These are phyloP conservation scores for Trididemnum miniatum DNA, from an alignment of 23 tunicate genomes.

Conservation along the genomic window DNA sequence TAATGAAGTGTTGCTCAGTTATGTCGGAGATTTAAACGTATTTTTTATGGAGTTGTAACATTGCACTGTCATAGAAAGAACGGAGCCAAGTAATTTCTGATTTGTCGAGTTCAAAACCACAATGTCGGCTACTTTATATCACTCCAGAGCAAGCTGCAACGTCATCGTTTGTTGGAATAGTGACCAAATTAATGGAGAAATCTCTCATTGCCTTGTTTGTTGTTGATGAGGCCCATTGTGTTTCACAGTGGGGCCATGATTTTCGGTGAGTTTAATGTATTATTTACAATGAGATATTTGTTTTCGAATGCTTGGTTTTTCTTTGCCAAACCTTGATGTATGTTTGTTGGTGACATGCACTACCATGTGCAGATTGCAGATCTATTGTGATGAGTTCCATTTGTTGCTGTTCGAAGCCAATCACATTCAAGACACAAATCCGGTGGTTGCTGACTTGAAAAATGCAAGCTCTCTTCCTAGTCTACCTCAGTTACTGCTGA, in stretches of 20 bases:
- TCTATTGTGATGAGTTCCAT: too few relatives aligned
- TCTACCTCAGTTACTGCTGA: too few relatives aligned
- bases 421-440: too few relatives aligned
- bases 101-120: slow-evolving; percentile 54
- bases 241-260: slow-evolving; percentile 99
- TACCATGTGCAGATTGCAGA: too few relatives aligned
- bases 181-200: slow-evolving; percentile 18
- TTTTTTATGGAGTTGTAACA: background rate
- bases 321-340: too few relatives aligned
- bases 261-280: slow-evolving; percentile 78
- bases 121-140: slow-evolving; percentile 68
- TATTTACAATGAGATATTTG: too few relatives aligned
- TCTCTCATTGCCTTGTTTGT: slow-evolving; percentile 58
- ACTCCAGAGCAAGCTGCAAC: slow-evolving; percentile 96
- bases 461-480: too few relatives aligned
- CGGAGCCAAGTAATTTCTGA: slow-evolving; percentile 49
- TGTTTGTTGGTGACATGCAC: too few relatives aligned
- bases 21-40: slow-evolving; percentile 12
- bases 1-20: too few relatives aligned
- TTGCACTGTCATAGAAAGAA: slow-evolving; percentile 37
- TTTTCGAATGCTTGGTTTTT: too few relatives aligned
- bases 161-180: slow-evolving; percentile 27
- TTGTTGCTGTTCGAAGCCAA: too few relatives aligned
- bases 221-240: slow-evolving; percentile 97
- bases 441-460: too few relatives aligned